Conservation (phyloP, 2,888 invertebrate species). For the Zelleria hepariella region DNA sequence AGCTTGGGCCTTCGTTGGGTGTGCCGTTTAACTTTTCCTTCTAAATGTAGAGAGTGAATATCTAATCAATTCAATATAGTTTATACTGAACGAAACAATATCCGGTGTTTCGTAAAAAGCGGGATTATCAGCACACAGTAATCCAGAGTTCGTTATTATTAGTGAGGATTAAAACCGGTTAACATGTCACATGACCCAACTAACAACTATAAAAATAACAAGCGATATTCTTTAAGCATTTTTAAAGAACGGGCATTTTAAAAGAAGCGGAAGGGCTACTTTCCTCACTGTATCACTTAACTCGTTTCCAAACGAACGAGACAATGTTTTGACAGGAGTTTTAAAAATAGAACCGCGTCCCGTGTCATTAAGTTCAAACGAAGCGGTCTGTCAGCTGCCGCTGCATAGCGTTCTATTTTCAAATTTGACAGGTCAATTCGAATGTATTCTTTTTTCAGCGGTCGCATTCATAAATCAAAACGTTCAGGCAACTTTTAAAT, state of each 20-base stretch:
- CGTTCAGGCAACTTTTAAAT: background rate
- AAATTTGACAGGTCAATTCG: slow-evolving; percentile 24
- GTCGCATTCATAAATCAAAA: background rate
- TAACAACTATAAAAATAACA: too few species aligned
- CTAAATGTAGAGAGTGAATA: too few species aligned
- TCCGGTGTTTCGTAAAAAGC: too few species aligned
- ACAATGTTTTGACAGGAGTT: slow-evolving; percentile 22
- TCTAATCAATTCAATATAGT: too few species aligned
- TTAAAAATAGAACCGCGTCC: slow-evolving; percentile 24
- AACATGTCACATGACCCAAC: too few species aligned
- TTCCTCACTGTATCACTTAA: slow-evolving; percentile 19
- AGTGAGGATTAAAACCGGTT: too few species aligned
- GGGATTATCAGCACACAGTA: too few species aligned
- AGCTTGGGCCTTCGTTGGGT: too few species aligned
- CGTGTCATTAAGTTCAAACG: slow-evolving; percentile 17
- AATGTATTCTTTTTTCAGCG: slow-evolving; percentile 3
- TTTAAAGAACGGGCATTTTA: background rate
- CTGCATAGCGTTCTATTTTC: slow-evolving; percentile 26
- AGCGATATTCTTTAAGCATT: background rate
- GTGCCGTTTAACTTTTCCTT: too few species aligned
- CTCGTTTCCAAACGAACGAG: slow-evolving; percentile 7
- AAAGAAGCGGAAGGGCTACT: slow-evolving; percentile 10
- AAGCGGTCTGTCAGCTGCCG: slow-evolving; percentile 12
- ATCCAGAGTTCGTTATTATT: too few species aligned
- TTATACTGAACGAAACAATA: too few species aligned